Percentiles rank a stretch among this genome's conserved stretches.
Evolutionary conservation across 2,888 invertebrate species (phyloP).

Genomic region (Drosophila hamatofila): DNA sequence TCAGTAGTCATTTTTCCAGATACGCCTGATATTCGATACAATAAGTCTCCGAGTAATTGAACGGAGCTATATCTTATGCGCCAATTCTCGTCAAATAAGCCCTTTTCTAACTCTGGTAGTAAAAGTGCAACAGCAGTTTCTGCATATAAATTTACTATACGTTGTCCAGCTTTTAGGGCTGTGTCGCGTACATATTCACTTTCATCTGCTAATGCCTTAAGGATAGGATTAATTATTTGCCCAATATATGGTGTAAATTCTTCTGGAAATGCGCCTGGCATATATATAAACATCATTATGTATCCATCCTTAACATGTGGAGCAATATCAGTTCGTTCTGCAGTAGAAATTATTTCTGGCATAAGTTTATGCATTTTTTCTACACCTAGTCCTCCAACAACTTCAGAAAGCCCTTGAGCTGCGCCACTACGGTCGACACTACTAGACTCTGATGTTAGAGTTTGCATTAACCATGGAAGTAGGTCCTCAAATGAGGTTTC

Average conservation of each 20-base stretch:
- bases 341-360: conserved; percentile 98
- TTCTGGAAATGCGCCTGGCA: conserved; percentile 98
- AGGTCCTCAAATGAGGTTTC: conserved; percentile 98
- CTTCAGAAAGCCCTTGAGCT: conserved; percentile 98
- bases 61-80: conserved; percentile 97
- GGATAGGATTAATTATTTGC: conserved; percentile 97
- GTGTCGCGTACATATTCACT: conserved; percentile 99
- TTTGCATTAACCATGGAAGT: conserved; percentile 99
- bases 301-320: conserved; percentile 99
- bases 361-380: conserved; percentile 98
- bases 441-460: conserved; percentile 96
- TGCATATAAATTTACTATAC: conserved; percentile 98
- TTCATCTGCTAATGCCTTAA: conserved; percentile 99
- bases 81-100: conserved; percentile 99
- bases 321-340: conserved; percentile 96
- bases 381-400: conserved; percentile 97
- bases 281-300: conserved; percentile 99
- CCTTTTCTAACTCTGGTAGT: conserved; percentile 96
- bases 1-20: conserved; percentile 99
- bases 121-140: conserved; percentile 97
- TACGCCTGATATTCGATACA: conserved; percentile 98
- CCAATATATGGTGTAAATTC: conserved; percentile 98
- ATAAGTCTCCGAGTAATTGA: conserved; percentile 96
- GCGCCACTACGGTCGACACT: conserved; percentile 98
- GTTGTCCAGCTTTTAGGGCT: conserved; percentile 97